A percentile compares a stretch with the other conserved stretches of the same genome.
These are phyloP conservation scores for Chrysaora quinquecirrha DNA, from an alignment of 30 jellyfish, hydroid and myxozoan species.

Conservation along the genomic window DNA sequence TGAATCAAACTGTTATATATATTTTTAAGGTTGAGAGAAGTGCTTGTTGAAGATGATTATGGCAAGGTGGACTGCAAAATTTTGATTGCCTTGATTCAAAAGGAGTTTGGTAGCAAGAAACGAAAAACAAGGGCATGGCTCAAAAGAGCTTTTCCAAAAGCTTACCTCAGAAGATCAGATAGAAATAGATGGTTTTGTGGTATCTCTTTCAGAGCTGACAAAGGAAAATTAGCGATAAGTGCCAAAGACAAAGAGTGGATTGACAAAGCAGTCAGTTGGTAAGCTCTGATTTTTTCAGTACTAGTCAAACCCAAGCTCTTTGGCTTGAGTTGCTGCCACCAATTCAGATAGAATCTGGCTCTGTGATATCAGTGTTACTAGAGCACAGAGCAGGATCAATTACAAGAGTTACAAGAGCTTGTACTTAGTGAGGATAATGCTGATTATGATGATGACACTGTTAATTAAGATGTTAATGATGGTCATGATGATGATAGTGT, in stretches of 20 bases:
- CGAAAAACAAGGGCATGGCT: constrained; percentile 63
- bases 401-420: too few relatives aligned
- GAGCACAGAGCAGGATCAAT: too few relatives aligned
- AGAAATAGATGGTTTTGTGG: constrained; percentile 93
- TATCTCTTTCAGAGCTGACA: constrained; percentile 60
- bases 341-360: too few relatives aligned
- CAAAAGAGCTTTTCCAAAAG: constrained; percentile 74
- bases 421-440: too few relatives aligned
- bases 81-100: constrained; percentile 51
- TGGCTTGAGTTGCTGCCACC: too few relatives aligned
- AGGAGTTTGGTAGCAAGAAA: constrained; percentile 65
- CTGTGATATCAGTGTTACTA: too few relatives aligned
- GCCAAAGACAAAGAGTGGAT: constrained; percentile 70
- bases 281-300: too few relatives aligned
- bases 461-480: too few relatives aligned
- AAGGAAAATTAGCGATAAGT: constrained; percentile 52
- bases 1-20: too few relatives aligned
- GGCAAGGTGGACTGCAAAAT: constrained; percentile 70
- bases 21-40: constrained; percentile 48
- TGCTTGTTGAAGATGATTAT: constrained; percentile 71
- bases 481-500: too few relatives aligned
- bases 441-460: too few relatives aligned
- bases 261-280: constrained; percentile 74
- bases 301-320: too few relatives aligned
- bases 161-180: constrained; percentile 81